Conservation (phyloP, 1,140 invertebrate genomes). For the Choristoneura fumiferana region DNA sequence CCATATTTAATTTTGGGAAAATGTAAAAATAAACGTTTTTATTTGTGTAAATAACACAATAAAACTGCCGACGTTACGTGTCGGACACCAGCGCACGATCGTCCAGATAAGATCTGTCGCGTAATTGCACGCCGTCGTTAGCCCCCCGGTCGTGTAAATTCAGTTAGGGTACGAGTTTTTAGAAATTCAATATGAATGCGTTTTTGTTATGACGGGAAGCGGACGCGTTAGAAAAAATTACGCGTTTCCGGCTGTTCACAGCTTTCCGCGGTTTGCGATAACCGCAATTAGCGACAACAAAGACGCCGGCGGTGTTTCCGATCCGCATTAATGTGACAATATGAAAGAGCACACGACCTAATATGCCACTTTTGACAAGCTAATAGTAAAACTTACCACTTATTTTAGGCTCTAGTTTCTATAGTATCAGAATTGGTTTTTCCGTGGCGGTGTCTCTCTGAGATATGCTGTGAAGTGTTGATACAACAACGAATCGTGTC, state of each 20-base stretch:
- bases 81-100: constrained; percentile 59
- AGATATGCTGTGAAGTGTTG: constrained; percentile 21
- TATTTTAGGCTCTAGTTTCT: background rate
- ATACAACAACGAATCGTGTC: constrained; percentile 19
- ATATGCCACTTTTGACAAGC: constrained; percentile 26
- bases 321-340: constrained; percentile 26
- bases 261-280: constrained; percentile 54
- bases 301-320: constrained; percentile 19
- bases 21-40: constrained; percentile 78
- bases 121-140: constrained; percentile 74
- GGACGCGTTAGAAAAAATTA: constrained; percentile 69
- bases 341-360: constrained; percentile 26
- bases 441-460: constrained; percentile 21
- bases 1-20: constrained; percentile 77
- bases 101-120: constrained; percentile 70
- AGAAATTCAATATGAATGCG: constrained; percentile 47
- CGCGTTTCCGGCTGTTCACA: constrained; percentile 53
- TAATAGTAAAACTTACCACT: background rate
- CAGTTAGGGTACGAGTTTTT: constrained; percentile 65
- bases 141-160: constrained; percentile 68
- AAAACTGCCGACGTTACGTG: constrained; percentile 59
- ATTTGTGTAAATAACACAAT: constrained; percentile 78
- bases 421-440: background rate
- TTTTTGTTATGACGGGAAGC: constrained; percentile 54
- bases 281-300: constrained; percentile 34